Evolutionary conservation across 2,797 vertebrate genomes (phyloP).

Genomic region (Sebastes kiyomatsui): DNA sequence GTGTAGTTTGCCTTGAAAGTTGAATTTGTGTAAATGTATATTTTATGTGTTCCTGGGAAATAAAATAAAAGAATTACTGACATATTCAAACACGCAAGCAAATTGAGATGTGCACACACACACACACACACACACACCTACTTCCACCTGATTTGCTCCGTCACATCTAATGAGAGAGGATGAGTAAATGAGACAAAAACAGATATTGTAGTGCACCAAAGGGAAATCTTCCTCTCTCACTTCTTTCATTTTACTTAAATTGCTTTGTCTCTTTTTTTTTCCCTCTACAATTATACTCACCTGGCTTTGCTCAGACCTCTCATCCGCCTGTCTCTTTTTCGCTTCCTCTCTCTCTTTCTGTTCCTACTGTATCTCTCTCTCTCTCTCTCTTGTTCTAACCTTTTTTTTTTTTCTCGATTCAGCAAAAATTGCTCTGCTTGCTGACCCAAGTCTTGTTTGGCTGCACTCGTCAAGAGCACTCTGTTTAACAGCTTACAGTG

Average conservation of each 20-base stretch:
- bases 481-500: conserved; percentile 19
- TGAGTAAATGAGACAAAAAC: not conserved
- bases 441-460: conserved; percentile 28
- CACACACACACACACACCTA: too few species aligned
- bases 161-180: not conserved
- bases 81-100: not conserved
- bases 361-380: not conserved
- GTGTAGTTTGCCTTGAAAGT: conserved; percentile 7
- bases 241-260: not conserved
- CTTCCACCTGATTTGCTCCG: not conserved
- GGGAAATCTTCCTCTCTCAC: not conserved
- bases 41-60: not conserved
- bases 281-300: not conserved
- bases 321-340: not conserved
- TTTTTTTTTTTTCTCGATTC: not conserved
- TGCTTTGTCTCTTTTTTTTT: not conserved
- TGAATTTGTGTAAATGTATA: not conserved
- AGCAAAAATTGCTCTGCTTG: conserved; percentile 8
- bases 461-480: conserved; percentile 28
- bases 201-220: not conserved
- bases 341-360: not conserved
- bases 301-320: not conserved
- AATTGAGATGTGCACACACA: not conserved
- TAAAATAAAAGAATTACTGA: not conserved
- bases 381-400: not conserved